These are phyloP conservation scores for Pinna nobilis DNA, from an alignment of 1,140 invertebrate genomes.

Conservation along the genomic window DNA sequence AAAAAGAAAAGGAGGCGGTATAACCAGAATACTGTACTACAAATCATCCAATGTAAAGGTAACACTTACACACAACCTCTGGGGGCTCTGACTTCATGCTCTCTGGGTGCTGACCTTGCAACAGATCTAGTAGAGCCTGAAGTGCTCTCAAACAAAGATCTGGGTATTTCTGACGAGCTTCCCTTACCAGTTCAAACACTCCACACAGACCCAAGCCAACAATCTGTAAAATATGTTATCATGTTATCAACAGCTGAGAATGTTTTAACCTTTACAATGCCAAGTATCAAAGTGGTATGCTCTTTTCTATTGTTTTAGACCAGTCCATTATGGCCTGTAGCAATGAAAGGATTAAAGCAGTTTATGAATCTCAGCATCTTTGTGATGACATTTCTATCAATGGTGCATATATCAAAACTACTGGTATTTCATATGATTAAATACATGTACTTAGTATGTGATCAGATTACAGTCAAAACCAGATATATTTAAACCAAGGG, in stretches of 20 bases:
- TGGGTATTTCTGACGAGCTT: slow-evolving; percentile 87
- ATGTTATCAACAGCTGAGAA: not conserved
- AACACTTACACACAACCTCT: slow-evolving; percentile 82
- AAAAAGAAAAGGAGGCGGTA: no score
- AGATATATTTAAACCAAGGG: no score
- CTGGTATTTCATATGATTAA: no score
- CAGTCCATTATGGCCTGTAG: no score
- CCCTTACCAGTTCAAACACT: slow-evolving; percentile 93
- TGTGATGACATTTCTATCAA: not conserved
- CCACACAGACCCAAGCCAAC: slow-evolving; percentile 92
- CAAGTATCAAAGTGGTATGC: no score
- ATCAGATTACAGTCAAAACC: no score
- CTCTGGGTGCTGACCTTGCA: slow-evolving; percentile 93
- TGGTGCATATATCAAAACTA: not conserved
- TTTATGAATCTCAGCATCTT: not conserved
- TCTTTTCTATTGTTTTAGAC: no score
- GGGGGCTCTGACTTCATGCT: slow-evolving; percentile 84
- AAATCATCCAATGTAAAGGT: no score
- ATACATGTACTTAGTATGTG: no score
- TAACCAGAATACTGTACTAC: no score
- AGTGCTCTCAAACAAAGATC: slow-evolving; percentile 90
- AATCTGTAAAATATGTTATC: slow-evolving; percentile 79
- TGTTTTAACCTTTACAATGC: not conserved
- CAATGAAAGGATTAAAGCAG: no score
- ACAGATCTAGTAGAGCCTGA: slow-evolving; percentile 89